Base-by-base conservation (phyloP, 2,113 vertebrate genomes). In the Spea bombifrons region DNA sequence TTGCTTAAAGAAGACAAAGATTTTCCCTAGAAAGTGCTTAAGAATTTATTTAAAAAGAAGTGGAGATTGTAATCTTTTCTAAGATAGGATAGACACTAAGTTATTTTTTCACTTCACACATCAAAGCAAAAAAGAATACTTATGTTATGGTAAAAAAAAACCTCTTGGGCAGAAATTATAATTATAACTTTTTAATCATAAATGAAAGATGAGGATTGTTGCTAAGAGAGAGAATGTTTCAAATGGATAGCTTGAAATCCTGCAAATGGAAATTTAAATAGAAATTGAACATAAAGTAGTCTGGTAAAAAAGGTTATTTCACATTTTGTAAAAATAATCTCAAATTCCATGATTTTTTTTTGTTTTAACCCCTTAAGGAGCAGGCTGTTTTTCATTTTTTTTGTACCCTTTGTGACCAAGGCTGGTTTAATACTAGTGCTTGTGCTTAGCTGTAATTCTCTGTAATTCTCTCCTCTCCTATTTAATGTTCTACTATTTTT, bases 131-230 rank as follows among this genome's bases (percentile, higher is more conserved):
- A 73, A 67, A 59, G 49, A 74, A 61, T 67, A 59, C 47, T 80
- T 80, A 61, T 79, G 63, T 57, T 73, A 57, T 59, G 53, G 71
- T 61, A 53, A 73, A 52, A 74, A 78, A 71, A 80, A 80, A 53
- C 78, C 78, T 80, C 78, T 74, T 80, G 71, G 78, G 78, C 64
- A 80, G 65, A 80, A 68, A 80, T 74, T 64, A 74, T 74, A 80
- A 80, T 74, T 80, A 74, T 80, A 65, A 74, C 64, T 74, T 80
- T 80, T 80, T 80, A 74, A 80, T 74, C 78, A 74, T 68, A 80
- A 80, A 80, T 80, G 63, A 80, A 80, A 80, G 78, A 68, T 53
- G 61, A 46, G n/a, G 57, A 71, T 63, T 64, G 46, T 71, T 55
- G 49, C 52, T 49, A n/a, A 65, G 68, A 80, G 53, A 80, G 68